phyloP scores from a whole-genome alignment of 2,888 invertebrate genomes.

The Nymphalis polychloros region DNA sequence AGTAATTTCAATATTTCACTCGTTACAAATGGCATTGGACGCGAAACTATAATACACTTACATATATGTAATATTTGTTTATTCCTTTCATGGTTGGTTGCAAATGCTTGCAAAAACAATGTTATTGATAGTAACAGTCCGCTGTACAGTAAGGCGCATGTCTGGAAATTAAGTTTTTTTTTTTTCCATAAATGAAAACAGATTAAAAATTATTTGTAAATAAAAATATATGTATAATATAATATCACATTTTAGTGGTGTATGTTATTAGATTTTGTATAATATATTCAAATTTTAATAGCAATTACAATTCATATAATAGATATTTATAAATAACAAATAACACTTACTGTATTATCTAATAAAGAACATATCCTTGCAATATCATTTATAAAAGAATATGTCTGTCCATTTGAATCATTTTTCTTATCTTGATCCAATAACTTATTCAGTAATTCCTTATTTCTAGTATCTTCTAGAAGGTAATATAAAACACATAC shows the following conservation, averaged over 20 bases:
- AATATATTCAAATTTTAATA: too few species aligned
- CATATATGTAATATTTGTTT: conserved; percentile 45
- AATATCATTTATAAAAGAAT: conserved; percentile 47
- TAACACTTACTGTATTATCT: conserved; percentile 58
- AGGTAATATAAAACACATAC: conserved; percentile 49
- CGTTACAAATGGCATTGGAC: conserved; percentile 57
- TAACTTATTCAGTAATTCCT: conserved; percentile 41
- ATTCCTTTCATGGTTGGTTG: conserved; percentile 17
- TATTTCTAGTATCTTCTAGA: conserved; percentile 45
- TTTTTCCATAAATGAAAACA: too few species aligned
- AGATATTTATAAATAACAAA: background rate
- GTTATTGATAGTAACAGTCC: conserved; percentile 40
- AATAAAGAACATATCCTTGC: conserved; percentile 57
- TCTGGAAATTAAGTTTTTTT: conserved; percentile 53
- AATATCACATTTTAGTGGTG: too few species aligned
- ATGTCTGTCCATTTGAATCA: conserved; percentile 35
- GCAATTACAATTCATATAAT: too few species aligned
- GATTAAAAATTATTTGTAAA: too few species aligned
- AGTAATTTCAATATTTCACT: conserved; percentile 49
- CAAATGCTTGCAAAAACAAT: conserved; percentile 31
- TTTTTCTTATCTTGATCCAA: conserved; percentile 31
- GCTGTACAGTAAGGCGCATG: conserved; percentile 54
- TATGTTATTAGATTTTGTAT: too few species aligned
- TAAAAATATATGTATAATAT: too few species aligned
- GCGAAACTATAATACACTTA: conserved; percentile 52